Conservation (phyloP, 2,113 vertebrate species). For the Leucoraja erinaceus region DNA sequence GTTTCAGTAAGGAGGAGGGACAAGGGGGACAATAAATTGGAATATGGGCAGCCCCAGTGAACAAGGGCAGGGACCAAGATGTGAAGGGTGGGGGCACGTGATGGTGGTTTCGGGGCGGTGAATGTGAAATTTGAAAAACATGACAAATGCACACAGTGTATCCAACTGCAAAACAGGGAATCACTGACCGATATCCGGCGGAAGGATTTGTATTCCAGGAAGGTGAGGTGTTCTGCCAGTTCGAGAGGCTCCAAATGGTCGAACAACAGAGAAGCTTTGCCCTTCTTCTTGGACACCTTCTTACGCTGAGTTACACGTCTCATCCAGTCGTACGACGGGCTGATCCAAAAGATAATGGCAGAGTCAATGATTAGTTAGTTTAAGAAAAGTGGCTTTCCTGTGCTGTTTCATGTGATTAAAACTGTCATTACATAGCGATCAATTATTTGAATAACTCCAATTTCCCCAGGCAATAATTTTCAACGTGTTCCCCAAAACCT, state of each 20-base stretch:
- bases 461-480: too few species aligned
- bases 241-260: constrained; percentile 94
- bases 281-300: constrained; percentile 78
- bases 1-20: too few species aligned
- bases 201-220: constrained; percentile 93
- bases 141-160: background rate
- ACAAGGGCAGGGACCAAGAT: background rate
- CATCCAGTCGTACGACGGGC: constrained; percentile 98
- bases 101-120: too few species aligned
- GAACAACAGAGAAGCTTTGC: constrained; percentile 90
- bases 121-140: background rate
- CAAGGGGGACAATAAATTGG: too few species aligned
- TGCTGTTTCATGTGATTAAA: too few species aligned
- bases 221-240: constrained; percentile 93
- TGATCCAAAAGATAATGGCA: constrained; percentile 44
- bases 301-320: constrained; percentile 90
- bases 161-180: background rate
- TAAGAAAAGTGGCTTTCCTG: background rate
- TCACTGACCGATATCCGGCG: constrained; percentile 85
- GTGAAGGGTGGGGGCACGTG: too few species aligned
- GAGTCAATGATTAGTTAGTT: background rate
- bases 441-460: too few species aligned
- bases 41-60: background rate
- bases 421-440: too few species aligned
- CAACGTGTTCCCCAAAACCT: background rate